Evolutionary conservation across 2,888 invertebrate genomes (phyloP), one percentile per base, ranked within the genome.

Genomic region (Stenchaetothrips biformis): DNA sequence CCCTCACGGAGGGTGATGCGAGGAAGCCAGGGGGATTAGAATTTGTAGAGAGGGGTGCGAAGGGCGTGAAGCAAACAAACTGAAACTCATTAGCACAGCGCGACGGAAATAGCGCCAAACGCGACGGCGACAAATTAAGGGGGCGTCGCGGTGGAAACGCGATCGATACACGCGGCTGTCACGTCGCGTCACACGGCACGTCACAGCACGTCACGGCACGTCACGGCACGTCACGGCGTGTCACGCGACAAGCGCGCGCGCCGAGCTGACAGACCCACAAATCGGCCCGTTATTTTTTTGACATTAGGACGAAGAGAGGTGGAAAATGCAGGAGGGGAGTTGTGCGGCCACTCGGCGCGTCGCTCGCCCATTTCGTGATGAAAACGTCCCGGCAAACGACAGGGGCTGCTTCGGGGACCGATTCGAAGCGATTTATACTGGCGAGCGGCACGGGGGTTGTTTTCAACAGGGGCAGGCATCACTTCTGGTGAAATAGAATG

Each of bases 81-180:
- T 6, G 13, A 59, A 59, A 59, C 59, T 59, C 59, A 59, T 59
- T 59, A 59, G 59, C 59, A 16, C 59, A 16, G 59, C 59, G 13
- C 13, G 13, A 59, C 59, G 59, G 13, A 59, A 59, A 59, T 59
- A 59, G 18, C 59, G 13, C 21, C 67, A 25, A 25, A 74, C 67
- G 25, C 67, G 67, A 25, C 67, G 67, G 67, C 67, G 67, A 74
- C 67, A 74, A 74, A 74, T 74, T 74, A 25, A 74, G 25, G 67
- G 67, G 67, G 53, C 53, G 53, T 8, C 11, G 37, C 37, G 37
- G 67, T 25, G 53, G 67, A 25, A 53, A 2, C 53, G 25, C 67
- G 67, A 74, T 74, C 67, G 67, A 74, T 74, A 21, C 67, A 74
- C 67, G 67, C 7, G 53, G 53, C 13, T 18, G 53, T 18, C 4